Evolutionary conservation across 2,113 vertebrate species (phyloP), one percentile per base, ranked within the genome.

Genomic region (Hiodon alosoides): DNA sequence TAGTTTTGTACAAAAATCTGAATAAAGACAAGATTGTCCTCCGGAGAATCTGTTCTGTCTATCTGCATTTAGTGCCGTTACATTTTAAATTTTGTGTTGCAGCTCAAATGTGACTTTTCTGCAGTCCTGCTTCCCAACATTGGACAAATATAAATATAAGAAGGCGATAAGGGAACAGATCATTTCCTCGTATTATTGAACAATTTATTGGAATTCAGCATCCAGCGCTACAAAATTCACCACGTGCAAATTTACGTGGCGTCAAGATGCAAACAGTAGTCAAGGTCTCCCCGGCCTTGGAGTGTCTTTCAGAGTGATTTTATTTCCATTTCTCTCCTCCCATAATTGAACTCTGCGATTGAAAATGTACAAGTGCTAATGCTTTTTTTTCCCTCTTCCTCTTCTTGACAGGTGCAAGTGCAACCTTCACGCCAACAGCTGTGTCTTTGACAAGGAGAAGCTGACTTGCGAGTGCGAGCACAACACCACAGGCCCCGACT

Each of bases 401-500:
- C 73, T 84, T 79, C 80, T 85, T 78, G 82, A 85, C 86, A 98
- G 97, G 90, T 99, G 96, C 92, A 99, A 97, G 89, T 99, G 97
- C 87, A 98, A 98, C 85, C 96, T 99, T 86, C 97, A 99, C 0
- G 97, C 97, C 84, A 99, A 96, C 81, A 94, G 93, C 90, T 98
- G 97, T 75, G 93, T 95, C 68, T 94, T 90, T 84, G 96, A 97
- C 90, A 96, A 96, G 89, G 97, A 94, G 90, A 95, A 94, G 85
- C 85, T 98, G 83, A 90, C 91, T 81, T 99, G 97, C 76, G 96
- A 97, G 88, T 99, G 97, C 84, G 97, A 99, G 82, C 97, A 99
- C 92, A 99, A 99, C 90, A 98, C 96, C 48, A 99, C 96, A 3
- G 97, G 97, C 70, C 96, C 95, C 52, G 97, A 99, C 92, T 99